phyloP scores from a whole-genome alignment of 2,797 vertebrate genomes.

The Knipowitschia caucasica region DNA sequence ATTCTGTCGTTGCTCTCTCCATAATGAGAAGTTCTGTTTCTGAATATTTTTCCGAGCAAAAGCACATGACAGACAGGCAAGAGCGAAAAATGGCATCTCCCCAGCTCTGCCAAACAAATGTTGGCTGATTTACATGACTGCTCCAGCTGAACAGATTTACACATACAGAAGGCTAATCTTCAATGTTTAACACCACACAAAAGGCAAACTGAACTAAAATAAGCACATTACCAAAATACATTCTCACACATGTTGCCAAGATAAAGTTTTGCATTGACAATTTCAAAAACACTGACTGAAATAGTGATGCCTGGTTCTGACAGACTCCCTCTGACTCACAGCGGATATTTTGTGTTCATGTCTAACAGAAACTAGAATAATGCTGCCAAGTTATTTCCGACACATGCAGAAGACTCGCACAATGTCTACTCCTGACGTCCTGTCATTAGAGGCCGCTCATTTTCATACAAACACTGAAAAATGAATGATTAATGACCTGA shows the following conservation, averaged over 20 bases:
- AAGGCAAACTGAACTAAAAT: not conserved
- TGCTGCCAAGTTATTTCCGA: conserved; percentile 2
- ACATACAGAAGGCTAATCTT: not conserved
- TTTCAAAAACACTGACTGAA: not conserved
- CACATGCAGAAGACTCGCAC: not conserved
- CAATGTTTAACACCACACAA: not conserved
- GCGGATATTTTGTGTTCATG: conserved; percentile 3
- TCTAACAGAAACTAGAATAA: conserved; percentile 3
- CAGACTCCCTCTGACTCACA: conserved; percentile 12
- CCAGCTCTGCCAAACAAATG: not conserved
- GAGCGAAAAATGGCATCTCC: conserved; percentile 9
- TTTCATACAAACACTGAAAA: not conserved
- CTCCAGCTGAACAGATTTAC: not conserved
- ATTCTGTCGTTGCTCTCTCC: not conserved
- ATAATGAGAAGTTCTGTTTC: conserved; percentile 4
- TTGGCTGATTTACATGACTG: conserved; percentile 2
- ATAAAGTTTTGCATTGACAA: not conserved
- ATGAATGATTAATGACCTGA: not conserved
- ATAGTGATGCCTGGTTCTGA: not conserved
- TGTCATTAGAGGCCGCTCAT: not conserved
- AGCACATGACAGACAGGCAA: not conserved
- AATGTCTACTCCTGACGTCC: not conserved
- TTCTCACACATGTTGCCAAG: not conserved
- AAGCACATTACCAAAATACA: not conserved
- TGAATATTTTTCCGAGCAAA: conserved; percentile 2